Evolutionary conservation across 2,888 invertebrate species (phyloP).

Genomic region (Prenolepis imparis): DNA sequence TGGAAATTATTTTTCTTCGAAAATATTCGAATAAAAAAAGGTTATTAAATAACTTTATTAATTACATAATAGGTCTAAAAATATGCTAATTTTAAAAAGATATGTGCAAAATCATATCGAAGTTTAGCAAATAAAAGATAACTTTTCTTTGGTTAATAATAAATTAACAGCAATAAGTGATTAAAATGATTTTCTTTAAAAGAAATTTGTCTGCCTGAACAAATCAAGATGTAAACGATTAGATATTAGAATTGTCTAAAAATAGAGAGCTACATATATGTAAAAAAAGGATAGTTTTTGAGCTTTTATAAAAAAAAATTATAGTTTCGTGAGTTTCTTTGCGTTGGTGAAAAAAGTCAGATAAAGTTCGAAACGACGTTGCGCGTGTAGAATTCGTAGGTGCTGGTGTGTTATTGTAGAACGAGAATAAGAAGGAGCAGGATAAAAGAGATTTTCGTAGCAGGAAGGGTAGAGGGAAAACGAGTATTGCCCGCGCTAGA

Average conservation of each 20-base stretch:
- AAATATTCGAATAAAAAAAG: background rate
- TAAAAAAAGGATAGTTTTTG: constrained; percentile 22
- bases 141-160: constrained; percentile 64
- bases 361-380: constrained; percentile 43
- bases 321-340: constrained; percentile 63
- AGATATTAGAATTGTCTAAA: constrained; percentile 22
- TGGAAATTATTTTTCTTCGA: background rate
- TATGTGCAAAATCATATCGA: constrained; percentile 1
- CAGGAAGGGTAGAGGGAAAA: background rate
- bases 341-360: constrained; percentile 42
- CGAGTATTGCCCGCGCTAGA: constrained; percentile 2
- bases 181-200: background rate
- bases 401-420: constrained; percentile 34
- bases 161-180: constrained; percentile 13
- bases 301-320: constrained; percentile 58
- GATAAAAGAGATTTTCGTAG: constrained; percentile 41
- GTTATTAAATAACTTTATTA: background rate
- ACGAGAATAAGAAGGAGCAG: constrained; percentile 22
- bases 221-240: constrained; percentile 9
- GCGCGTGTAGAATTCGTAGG: constrained; percentile 23
- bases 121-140: constrained; percentile 53
- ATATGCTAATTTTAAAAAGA: background rate
- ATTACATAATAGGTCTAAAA: background rate
- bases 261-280: constrained; percentile 6
- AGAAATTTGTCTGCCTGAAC: background rate